Conservation (phyloP, 2,888 invertebrate genomes). For the Agrochola litura region DNA sequence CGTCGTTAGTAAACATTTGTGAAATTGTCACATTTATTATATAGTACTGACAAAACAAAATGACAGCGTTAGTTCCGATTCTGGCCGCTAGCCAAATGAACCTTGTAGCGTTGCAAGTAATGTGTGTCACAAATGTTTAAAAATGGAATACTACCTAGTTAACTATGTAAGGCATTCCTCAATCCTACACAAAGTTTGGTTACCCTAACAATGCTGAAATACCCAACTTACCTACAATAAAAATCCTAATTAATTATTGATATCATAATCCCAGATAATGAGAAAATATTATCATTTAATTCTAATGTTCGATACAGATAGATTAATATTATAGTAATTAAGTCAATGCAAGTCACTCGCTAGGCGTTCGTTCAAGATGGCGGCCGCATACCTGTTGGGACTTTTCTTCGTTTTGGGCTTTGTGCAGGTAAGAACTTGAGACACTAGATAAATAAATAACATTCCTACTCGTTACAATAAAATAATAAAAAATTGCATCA, state of each 20-base stretch:
- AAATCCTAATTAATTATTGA: conserved; percentile 47
- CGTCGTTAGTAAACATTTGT: too few species aligned
- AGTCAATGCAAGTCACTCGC: conserved; percentile 20
- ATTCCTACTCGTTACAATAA: not conserved
- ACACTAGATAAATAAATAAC: not conserved
- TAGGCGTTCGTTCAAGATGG: conserved; percentile 39
- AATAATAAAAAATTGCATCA: not conserved
- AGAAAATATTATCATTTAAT: conserved; percentile 55
- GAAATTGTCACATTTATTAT: too few species aligned
- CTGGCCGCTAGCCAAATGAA: too few species aligned
- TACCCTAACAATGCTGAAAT: conserved; percentile 24
- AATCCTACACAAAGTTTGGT: conserved; percentile 24
- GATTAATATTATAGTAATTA: conserved; percentile 15
- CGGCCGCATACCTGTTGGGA: conserved; percentile 51
- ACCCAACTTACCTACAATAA: conserved; percentile 38
- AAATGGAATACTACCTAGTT: too few species aligned
- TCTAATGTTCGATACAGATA: conserved; percentile 29
- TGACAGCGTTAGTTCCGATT: too few species aligned
- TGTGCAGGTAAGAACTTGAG: conserved; percentile 51
- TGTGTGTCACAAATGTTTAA: too few species aligned
- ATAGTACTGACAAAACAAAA: too few species aligned
- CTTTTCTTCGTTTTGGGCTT: conserved; percentile 50
- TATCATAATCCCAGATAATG: conserved; percentile 56
- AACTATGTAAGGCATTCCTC: not conserved
- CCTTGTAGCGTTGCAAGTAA: too few species aligned